These are phyloP conservation scores for Desoria tigrina DNA, from an alignment of 2,888 invertebrate genomes.

Conservation along the genomic window DNA sequence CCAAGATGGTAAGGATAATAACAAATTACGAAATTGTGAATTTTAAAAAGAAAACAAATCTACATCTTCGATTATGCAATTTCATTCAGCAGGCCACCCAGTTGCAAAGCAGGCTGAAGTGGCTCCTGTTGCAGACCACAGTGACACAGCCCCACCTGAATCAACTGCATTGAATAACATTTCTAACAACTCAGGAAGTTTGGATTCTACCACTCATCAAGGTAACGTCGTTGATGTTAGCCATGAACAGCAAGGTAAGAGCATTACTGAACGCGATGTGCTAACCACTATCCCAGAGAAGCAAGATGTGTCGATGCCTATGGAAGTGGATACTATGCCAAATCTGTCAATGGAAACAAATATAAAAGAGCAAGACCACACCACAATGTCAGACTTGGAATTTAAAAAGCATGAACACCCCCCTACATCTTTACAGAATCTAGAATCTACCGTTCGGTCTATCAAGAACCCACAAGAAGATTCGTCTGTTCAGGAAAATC, in stretches of 20 bases:
- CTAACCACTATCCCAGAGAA: neutral
- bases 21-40: neutral
- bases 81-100: constrained; percentile 3
- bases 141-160: constrained; percentile 17
- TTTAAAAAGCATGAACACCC: no score
- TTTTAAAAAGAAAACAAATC: neutral
- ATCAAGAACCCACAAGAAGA: no score
- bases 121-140: constrained; percentile 10
- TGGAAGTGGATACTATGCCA: neutral
- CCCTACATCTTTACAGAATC: no score
- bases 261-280: neutral
- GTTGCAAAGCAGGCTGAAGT: constrained; percentile 16
- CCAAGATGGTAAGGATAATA: constrained; percentile 9
- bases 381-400: no score
- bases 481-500: no score
- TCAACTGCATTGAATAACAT: constrained; percentile 18
- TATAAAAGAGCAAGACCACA: no score
- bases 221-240: neutral
- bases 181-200: neutral
- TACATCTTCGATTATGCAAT: no score
- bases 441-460: no score
- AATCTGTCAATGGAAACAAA: no score
- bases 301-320: neutral
- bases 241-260: neutral
- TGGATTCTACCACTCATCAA: neutral